phyloP scores from a whole-genome alignment of 2,797 vertebrate genomes.

The Sardinella longiceps region DNA sequence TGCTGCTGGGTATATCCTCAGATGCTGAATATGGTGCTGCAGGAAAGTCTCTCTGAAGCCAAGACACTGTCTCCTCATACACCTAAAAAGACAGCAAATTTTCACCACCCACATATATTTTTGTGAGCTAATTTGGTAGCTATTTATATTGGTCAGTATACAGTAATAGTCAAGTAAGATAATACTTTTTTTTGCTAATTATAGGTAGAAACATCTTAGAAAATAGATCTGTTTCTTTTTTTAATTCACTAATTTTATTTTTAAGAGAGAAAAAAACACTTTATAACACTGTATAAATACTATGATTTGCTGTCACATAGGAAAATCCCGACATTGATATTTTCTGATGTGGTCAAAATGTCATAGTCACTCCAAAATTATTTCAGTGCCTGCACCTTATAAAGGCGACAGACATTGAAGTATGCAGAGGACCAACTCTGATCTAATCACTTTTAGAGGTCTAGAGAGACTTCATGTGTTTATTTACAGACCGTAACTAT shows the following conservation, averaged over 20 bases:
- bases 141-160: not conserved
- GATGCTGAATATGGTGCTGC: not conserved
- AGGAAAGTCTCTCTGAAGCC: not conserved
- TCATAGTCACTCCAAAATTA: not conserved
- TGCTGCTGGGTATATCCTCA: not conserved
- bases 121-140: not conserved
- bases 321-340: not conserved
- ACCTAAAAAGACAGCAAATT: not conserved
- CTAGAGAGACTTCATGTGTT: not conserved
- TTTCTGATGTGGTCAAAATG: not conserved
- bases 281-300: not conserved
- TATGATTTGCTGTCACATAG: not conserved
- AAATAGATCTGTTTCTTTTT: not conserved
- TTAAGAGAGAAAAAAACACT: not conserved
- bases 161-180: constrained; percentile 7
- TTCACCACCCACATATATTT: not conserved
- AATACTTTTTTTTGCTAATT: not conserved
- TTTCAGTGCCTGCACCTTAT: not conserved
- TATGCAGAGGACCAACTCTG: not conserved
- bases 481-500: not conserved
- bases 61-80: not conserved
- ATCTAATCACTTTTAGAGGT: not conserved
- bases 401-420: not conserved
- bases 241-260: not conserved
- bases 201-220: not conserved